These are phyloP conservation scores for Zele albiditarsus DNA, from an alignment of 2,888 invertebrate species.

Conservation along the genomic window DNA sequence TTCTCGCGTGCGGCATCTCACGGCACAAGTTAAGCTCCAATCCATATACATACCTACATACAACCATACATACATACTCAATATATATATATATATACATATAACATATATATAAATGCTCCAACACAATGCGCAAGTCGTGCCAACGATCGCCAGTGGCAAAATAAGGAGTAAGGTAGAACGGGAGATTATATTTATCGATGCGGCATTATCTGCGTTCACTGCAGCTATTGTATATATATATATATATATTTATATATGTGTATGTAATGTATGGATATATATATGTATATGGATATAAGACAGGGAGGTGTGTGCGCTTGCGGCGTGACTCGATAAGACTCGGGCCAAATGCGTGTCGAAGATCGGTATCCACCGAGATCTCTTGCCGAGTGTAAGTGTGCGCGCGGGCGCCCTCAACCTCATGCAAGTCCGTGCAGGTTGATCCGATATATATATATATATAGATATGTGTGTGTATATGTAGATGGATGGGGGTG, in stretches of 20 bases:
- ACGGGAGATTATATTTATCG: conserved; percentile 41
- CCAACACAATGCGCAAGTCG: conserved; percentile 19
- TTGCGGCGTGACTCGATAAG: conserved; percentile 54
- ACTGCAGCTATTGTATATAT: background rate
- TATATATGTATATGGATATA: conserved; percentile 11
- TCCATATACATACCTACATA: background rate
- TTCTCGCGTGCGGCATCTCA: conserved; percentile 8
- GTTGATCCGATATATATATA: conserved; percentile 47
- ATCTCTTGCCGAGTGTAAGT: conserved; percentile 50
- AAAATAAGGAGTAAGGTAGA: conserved; percentile 17
- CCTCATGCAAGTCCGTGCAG: conserved; percentile 46
- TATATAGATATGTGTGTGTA: background rate
- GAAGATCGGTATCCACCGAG: conserved; percentile 53
- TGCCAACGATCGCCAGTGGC: conserved; percentile 33
- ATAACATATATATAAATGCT: background rate
- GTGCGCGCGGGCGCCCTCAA: background rate
- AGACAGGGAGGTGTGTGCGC: conserved; percentile 19
- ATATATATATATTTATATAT: background rate
- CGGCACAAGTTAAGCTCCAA: background rate
- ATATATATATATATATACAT: conserved; percentile 13
- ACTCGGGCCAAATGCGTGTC: conserved; percentile 53
- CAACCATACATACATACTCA: background rate
- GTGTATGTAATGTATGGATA: conserved; percentile 2
- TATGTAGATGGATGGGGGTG: too few relatives aligned
- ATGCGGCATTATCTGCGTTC: conserved; percentile 40